Conservation (phyloP, 2,888 invertebrate genomes). For the Steromphala cineraria region DNA sequence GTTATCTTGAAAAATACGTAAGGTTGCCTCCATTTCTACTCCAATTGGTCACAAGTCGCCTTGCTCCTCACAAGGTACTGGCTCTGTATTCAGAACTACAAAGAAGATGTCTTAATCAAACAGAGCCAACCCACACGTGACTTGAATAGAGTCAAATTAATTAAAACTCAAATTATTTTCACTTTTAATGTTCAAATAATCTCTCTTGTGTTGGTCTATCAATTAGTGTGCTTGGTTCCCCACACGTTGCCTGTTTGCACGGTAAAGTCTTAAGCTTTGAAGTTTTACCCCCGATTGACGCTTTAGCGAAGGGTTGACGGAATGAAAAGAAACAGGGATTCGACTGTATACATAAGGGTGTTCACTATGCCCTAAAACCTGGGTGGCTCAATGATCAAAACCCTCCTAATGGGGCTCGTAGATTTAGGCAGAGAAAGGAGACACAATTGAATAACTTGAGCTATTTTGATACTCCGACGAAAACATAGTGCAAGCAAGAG, state of each 20-base stretch:
- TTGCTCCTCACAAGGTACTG: too few species aligned
- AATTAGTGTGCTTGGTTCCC: neutral
- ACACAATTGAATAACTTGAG: constrained; percentile 21
- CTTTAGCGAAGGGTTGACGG: neutral
- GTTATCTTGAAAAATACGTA: too few species aligned
- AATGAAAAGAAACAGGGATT: neutral
- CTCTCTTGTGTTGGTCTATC: neutral
- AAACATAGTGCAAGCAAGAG: constrained; percentile 14
- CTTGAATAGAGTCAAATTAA: constrained; percentile 6
- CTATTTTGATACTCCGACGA: constrained; percentile 20
- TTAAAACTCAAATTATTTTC: constrained; percentile 8
- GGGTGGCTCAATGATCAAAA: neutral
- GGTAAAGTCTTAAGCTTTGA: neutral
- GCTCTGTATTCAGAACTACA: too few species aligned
- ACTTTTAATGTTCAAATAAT: constrained; percentile 16
- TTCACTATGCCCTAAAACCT: neutral
- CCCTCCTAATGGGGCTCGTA: neutral
- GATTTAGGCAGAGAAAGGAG: constrained; percentile 2
- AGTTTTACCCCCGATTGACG: neutral
- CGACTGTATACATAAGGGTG: neutral
- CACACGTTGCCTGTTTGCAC: neutral
- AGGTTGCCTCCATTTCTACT: too few species aligned
- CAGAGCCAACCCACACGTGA: neutral
- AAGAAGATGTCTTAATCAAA: too few species aligned
- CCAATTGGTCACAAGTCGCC: too few species aligned